phyloP scores from a whole-genome alignment of 92 coral and sea anemone genomes.

The Muricea muricata region DNA sequence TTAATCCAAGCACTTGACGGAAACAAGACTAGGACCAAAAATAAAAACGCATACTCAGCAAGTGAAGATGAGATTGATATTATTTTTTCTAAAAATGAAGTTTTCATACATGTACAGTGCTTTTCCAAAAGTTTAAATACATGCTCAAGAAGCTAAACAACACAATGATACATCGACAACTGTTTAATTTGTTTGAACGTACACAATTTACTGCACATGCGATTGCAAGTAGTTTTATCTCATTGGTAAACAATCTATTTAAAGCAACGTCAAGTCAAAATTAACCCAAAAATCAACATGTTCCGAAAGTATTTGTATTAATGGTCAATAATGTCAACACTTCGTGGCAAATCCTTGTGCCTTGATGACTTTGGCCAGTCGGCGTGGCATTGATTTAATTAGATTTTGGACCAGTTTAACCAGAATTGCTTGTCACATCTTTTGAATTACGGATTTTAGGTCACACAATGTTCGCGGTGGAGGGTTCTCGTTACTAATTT shows the following conservation, averaged over 20 bases:
- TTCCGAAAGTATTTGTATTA: slow-evolving; percentile 3
- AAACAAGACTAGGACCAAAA: neutral
- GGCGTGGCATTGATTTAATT: slow-evolving; percentile 19
- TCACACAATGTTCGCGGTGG: slow-evolving; percentile 14
- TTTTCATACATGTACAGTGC: neutral
- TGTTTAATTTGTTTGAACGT: neutral
- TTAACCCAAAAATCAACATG: neutral
- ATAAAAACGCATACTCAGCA: neutral
- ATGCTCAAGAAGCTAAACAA: neutral
- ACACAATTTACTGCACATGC: neutral
- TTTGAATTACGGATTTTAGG: neutral
- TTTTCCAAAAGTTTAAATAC: neutral
- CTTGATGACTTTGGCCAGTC: neutral
- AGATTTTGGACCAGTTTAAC: neutral
- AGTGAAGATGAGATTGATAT: slow-evolving; percentile 24
- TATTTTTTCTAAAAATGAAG: slow-evolving; percentile 8
- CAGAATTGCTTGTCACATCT: slow-evolving; percentile 30
- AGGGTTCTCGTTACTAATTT: slow-evolving; percentile 4
- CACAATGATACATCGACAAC: neutral
- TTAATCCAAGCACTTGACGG: too few species aligned
- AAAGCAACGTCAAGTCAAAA: neutral
- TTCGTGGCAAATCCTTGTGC: slow-evolving; percentile 9
- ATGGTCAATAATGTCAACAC: slow-evolving; percentile 23
- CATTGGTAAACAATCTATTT: neutral
- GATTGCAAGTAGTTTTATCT: neutral